These are phyloP conservation scores for Perognathus longimembris DNA, from an alignment of 2,113 vertebrate species.

Conservation along the genomic window DNA sequence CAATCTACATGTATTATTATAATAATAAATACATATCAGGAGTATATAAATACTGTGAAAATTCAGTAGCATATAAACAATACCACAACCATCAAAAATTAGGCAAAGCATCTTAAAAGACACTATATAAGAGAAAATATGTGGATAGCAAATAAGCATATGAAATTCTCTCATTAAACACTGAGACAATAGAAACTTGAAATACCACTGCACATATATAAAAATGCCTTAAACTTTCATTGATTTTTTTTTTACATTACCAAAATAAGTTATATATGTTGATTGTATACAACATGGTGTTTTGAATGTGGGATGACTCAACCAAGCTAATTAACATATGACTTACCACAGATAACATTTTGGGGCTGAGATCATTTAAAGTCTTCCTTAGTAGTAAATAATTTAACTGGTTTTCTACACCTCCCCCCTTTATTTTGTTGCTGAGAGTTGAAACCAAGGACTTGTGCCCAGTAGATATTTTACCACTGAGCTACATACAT, in stretches of 20 bases:
- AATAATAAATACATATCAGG: not conserved
- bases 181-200: not conserved
- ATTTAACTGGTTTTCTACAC: too few relatives aligned
- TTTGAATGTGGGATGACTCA: not conserved
- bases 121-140: not conserved
- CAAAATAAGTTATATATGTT: not conserved
- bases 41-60: not conserved
- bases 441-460: too few relatives aligned
- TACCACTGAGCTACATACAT: too few relatives aligned
- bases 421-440: too few relatives aligned
- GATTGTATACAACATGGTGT: not conserved
- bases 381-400: not conserved
- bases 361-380: not conserved
- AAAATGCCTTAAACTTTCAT: constrained; percentile 31
- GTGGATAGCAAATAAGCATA: constrained; percentile 1
- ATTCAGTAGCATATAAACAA: not conserved
- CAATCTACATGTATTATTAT: not conserved
- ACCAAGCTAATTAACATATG: not conserved
- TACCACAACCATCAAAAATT: not conserved
- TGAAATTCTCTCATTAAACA: not conserved
- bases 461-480: too few relatives aligned
- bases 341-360: not conserved
- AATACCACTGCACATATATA: too few relatives aligned
- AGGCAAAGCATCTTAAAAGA: not conserved
- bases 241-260: too few relatives aligned